Evolutionary conservation across 2,888 invertebrate genomes (phyloP), one percentile per base, ranked within the genome.

Genomic region (Alsophila aescularia): DNA sequence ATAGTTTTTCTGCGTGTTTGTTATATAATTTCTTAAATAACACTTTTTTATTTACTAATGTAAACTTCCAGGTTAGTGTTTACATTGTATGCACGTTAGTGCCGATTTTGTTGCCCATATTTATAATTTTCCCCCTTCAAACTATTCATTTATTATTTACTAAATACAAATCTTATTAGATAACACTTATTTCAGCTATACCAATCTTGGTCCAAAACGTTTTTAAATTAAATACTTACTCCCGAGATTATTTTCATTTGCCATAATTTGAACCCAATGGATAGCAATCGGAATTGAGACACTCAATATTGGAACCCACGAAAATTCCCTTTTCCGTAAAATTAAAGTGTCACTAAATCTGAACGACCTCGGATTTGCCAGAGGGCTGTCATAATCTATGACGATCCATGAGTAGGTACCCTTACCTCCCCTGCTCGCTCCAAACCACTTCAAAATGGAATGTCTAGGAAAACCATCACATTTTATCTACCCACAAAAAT

Each of bases 331-430:
- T 41, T 50, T 35, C 45, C 55, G 55, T 55, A 40, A 55, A 55
- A 55, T 55, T 55, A 50, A 55, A 55, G 55, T 55, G 39, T 50
- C 50, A 45, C 50, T 55, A 55, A 55, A 55, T 50, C 55, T 39
- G 21, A 55, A 55, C 55, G 55, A 50, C 44, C 54, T 15, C 41
- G 40, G 50, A 55, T 55, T 50, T 55, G 50, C 55, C 44, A 50
- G 55, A 39, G 54, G 50, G 55, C 18, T 55, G 44, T 50, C 55
- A 55, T 55, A 55, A 55, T 55, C 50, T 55, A 55, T 45, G 55
- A 50, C 40, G 44, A 50, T 50, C 48, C 42, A 42, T 44, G 50
- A 44, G 34, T 48, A 52, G 40, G 21, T 21, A 29, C 45, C 45
- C 16, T 45, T 39, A 10, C 45, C 35, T 44, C 24, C 18, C 16